Conservation (phyloP, 2,797 vertebrate species). For the Thunnus albacares region DNA sequence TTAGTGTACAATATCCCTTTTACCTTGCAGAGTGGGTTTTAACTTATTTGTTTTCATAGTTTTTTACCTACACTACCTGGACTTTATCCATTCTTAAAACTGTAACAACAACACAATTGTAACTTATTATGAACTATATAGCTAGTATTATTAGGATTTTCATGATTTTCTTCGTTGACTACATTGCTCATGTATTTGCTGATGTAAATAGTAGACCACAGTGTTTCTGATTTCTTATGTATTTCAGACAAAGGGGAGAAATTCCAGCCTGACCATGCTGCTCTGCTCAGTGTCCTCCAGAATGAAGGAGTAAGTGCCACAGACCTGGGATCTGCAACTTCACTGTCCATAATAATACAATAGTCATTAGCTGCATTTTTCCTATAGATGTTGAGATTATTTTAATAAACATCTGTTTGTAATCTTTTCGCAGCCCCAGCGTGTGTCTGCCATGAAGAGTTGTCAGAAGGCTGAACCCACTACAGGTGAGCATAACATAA, state of each 20-base stretch:
- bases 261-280: constrained; percentile 60
- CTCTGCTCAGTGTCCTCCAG: constrained; percentile 72
- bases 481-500: constrained; percentile 63
- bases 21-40: background rate
- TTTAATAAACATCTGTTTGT: background rate
- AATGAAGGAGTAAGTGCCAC: constrained; percentile 59
- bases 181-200: background rate
- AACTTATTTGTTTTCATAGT: background rate
- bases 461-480: constrained; percentile 54
- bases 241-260: constrained; percentile 64
- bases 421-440: constrained; percentile 75
- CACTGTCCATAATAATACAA: constrained; percentile 39
- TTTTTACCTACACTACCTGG: background rate
- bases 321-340: constrained; percentile 41
- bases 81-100: background rate
- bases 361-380: background rate
- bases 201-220: background rate
- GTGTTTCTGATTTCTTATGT: constrained; percentile 20
- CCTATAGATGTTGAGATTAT: background rate
- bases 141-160: background rate
- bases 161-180: background rate
- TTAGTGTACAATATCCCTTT: background rate
- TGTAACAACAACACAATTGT: background rate
- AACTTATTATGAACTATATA: background rate
- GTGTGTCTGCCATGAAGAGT: constrained; percentile 80